Conservation (phyloP, 2,113 vertebrate species). For the Vidua chalybeata region DNA sequence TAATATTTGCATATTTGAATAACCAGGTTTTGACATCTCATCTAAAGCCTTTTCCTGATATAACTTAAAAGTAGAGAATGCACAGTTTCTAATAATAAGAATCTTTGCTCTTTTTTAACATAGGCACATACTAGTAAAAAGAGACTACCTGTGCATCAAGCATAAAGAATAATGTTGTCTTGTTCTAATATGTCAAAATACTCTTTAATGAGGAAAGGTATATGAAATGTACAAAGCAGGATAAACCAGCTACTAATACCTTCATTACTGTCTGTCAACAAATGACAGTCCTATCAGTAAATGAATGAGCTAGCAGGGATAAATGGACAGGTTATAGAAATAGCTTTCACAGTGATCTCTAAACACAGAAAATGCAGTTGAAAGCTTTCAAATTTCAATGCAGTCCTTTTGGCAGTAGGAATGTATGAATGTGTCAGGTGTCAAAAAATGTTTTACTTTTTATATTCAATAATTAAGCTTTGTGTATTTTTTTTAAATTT, state of each 20-base stretch:
- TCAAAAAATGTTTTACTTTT: conserved; percentile 16
- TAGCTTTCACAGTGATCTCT: conserved; percentile 54
- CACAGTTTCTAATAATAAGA: not conserved
- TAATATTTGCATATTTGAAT: not conserved
- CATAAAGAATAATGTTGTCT: not conserved
- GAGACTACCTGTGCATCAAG: not conserved
- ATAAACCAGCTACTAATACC: conserved; percentile 59
- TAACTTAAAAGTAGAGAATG: not conserved
- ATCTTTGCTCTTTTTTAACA: not conserved
- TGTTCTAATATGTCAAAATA: conserved; percentile 36
- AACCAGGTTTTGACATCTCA: not conserved
- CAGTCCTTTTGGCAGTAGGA: conserved; percentile 14
- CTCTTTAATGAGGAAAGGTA: conserved; percentile 32
- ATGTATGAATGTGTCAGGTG: conserved; percentile 13
- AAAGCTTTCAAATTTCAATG: conserved; percentile 43
- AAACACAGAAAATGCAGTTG: conserved; percentile 42
- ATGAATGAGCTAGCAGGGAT: conserved; percentile 59
- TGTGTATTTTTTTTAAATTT: not conserved
- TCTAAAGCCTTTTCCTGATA: not conserved
- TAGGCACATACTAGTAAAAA: not conserved
- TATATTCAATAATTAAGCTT: conserved; percentile 14
- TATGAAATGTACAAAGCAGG: conserved; percentile 44
- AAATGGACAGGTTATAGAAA: conserved; percentile 48
- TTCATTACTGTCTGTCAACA: conserved; percentile 62
- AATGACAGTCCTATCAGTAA: conserved; percentile 3